These are phyloP conservation scores for Artibeus lituratus DNA, from an alignment of 2,797 vertebrate genomes.

Conservation along the genomic window DNA sequence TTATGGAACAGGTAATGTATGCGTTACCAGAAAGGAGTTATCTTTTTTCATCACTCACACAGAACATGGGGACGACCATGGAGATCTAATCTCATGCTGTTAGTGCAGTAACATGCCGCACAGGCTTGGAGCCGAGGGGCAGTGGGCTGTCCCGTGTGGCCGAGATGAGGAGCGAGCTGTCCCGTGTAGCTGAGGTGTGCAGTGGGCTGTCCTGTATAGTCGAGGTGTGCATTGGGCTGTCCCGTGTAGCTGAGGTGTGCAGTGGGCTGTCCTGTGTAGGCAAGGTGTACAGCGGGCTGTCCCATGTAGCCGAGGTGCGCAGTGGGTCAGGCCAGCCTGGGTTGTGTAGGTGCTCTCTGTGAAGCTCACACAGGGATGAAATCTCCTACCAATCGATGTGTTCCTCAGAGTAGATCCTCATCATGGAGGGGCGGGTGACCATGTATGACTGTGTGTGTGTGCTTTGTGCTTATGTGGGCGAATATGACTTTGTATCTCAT, in stretches of 20 bases:
- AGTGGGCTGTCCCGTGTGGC: too few relatives aligned
- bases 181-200: background rate
- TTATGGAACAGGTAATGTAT: background rate
- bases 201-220: too few relatives aligned
- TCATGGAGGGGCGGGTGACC: background rate
- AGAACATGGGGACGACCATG: background rate
- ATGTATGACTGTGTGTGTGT: background rate
- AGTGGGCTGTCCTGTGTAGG: too few relatives aligned
- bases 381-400: rapidly evolving
- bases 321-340: too few relatives aligned
- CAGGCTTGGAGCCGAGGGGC: too few relatives aligned
- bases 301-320: too few relatives aligned
- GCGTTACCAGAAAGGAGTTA: background rate
- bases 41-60: background rate
- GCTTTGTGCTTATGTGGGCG: background rate
- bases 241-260: too few relatives aligned
- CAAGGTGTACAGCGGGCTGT: background rate
- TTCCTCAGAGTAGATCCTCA: background rate
- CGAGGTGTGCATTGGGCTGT: background rate
- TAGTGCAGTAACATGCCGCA: background rate
- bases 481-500: background rate
- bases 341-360: too few relatives aligned
- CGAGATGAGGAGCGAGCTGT: too few relatives aligned
- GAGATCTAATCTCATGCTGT: too few relatives aligned
- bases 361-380: background rate